Conservation (phyloP, 2,797 vertebrate genomes). For the Benthosema pterotum region DNA sequence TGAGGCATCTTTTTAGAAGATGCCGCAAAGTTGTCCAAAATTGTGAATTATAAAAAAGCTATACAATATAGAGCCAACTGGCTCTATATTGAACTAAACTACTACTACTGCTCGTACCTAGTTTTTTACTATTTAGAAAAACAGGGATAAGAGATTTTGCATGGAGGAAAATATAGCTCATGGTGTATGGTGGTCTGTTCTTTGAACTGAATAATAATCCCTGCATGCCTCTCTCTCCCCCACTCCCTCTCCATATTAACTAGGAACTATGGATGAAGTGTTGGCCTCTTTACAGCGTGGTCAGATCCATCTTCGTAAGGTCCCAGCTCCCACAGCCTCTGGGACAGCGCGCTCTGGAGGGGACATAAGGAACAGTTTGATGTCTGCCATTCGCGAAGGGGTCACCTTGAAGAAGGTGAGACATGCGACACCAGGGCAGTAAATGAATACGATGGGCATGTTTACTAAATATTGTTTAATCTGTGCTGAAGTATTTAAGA, state of each 20-base stretch:
- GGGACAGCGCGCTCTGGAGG: constrained; percentile 3
- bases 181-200: neutral
- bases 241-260: neutral
- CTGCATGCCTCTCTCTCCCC: neutral
- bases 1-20: no score
- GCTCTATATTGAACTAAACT: no score
- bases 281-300: constrained; percentile 88
- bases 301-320: constrained; percentile 78
- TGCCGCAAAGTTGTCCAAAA: no score
- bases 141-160: no score
- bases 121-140: no score
- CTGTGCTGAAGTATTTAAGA: neutral
- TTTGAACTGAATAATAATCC: neutral
- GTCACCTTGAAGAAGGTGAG: constrained; percentile 87
- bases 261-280: constrained; percentile 94
- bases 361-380: constrained; percentile 80
- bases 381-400: constrained; percentile 89
- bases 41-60: no score
- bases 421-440: neutral
- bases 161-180: no score
- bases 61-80: no score
- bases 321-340: constrained; percentile 30
- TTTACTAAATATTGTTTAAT: neutral
- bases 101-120: no score
- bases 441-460: neutral